Conservation (phyloP, 2,888 invertebrate genomes). For the Girardia tigrina region DNA sequence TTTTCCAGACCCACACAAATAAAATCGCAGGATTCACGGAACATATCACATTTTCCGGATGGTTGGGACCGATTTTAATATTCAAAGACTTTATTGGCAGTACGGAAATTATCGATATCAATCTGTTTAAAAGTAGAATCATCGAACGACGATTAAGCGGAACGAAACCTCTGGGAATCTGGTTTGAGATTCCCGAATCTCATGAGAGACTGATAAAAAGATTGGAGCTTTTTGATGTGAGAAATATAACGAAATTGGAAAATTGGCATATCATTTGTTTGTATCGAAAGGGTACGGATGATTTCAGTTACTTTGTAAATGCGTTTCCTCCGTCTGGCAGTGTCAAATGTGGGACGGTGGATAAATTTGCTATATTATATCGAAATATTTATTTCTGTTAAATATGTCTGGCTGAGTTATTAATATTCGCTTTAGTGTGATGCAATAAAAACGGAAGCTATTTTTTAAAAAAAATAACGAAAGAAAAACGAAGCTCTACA, state of each 20-base stretch:
- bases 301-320: neutral
- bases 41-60: neutral
- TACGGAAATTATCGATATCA: neutral
- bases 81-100: slow-evolving; percentile 13
- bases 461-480: too few relatives aligned
- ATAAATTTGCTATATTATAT: slow-evolving; percentile 8
- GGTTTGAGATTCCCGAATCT: neutral
- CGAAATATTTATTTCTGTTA: slow-evolving; percentile 20
- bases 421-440: too few relatives aligned
- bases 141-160: neutral
- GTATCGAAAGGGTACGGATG: neutral
- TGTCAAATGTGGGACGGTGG: neutral
- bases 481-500: too few relatives aligned
- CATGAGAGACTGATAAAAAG: neutral
- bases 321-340: neutral
- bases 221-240: neutral
- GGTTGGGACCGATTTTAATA: neutral
- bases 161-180: neutral
- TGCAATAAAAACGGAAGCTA: too few relatives aligned
- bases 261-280: neutral
- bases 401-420: too few relatives aligned
- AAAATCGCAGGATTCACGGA: neutral
- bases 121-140: neutral
- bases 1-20: neutral
- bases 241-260: slow-evolving; percentile 3